phyloP scores from a whole-genome alignment of 2,113 vertebrate species.

The Piprites chloris region DNA sequence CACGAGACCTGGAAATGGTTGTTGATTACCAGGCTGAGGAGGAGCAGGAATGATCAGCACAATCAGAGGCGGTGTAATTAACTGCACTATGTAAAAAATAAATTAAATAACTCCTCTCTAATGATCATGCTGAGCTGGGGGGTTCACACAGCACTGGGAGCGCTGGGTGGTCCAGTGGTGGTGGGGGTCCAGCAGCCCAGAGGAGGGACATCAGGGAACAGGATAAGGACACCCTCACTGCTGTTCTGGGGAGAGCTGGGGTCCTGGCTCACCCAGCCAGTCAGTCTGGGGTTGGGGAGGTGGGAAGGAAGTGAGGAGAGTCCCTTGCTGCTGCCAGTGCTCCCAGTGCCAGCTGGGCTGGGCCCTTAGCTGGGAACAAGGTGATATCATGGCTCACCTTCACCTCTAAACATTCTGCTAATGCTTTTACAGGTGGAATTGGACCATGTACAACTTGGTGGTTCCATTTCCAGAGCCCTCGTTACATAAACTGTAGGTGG shows the following conservation, averaged over 20 bases:
- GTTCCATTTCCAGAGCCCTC: fast-evolving
- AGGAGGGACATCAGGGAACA: fast-evolving
- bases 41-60: not conserved
- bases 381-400: fast-evolving
- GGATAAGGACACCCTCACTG: fast-evolving
- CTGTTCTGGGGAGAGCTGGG: fast-evolving
- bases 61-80: not conserved
- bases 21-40: not conserved
- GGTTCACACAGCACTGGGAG: fast-evolving
- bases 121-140: not conserved
- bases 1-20: fast-evolving
- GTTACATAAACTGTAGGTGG: fast-evolving
- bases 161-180: fast-evolving
- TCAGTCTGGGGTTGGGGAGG: not conserved
- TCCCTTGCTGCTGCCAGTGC: fast-evolving
- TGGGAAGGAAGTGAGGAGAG: no score
- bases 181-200: fast-evolving
- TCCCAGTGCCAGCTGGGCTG: not conserved
- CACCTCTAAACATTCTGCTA: fast-evolving
- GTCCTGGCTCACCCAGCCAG: fast-evolving
- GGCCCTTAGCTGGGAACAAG: not conserved
- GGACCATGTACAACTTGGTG: fast-evolving
- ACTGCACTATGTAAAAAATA: not conserved
- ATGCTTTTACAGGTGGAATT: fast-evolving
- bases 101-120: not conserved